Evolutionary conservation across 2,888 invertebrate genomes (phyloP).

Genomic region (Halictus ligatus): DNA sequence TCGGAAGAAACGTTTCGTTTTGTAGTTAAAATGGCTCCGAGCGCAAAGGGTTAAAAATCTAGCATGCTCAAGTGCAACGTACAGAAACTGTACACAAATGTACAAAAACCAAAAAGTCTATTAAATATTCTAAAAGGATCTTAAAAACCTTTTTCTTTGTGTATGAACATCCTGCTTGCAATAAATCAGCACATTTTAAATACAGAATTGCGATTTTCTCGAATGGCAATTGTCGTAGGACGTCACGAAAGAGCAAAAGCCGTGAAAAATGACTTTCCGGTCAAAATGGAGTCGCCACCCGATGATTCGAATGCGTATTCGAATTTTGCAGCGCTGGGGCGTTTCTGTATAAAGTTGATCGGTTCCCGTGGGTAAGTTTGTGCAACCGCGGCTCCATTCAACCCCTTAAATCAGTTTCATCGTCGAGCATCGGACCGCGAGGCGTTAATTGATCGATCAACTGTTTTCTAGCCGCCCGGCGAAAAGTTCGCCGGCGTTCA

Average conservation of each 20-base stretch:
- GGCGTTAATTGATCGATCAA: constrained; percentile 18
- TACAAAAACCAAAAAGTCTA: no score
- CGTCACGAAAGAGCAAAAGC: neutral
- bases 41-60: no score
- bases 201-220: neutral
- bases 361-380: neutral
- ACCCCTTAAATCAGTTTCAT: constrained; percentile 2
- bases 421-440: neutral
- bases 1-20: no score
- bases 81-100: no score
- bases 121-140: neutral
- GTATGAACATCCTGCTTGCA: neutral
- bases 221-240: neutral
- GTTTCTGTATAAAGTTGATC: neutral
- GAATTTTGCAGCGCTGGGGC: neutral
- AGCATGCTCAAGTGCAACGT: no score
- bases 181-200: neutral
- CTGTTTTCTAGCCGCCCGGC: neutral
- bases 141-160: neutral
- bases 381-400: neutral
- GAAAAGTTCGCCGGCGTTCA: neutral
- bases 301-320: neutral
- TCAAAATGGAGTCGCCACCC: neutral
- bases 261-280: neutral
- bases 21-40: no score